Percentiles rank a stretch among this genome's conserved stretches.
Evolutionary conservation across 2,888 invertebrate species (phyloP).

Genomic region (Agrochola macilenta): DNA sequence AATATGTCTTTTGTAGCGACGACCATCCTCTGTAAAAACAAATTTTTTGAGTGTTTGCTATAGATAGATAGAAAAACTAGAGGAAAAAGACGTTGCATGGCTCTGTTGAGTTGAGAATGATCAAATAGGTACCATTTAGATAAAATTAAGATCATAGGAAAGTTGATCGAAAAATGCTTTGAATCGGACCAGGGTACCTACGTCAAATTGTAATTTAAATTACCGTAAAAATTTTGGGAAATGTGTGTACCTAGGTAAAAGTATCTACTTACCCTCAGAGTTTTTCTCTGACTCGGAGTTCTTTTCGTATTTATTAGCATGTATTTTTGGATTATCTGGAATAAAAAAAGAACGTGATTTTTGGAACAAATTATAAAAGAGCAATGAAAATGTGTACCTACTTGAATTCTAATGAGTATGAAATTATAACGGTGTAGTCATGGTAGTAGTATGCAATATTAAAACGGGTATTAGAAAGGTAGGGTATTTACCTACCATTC

Average conservation of each 20-base stretch:
- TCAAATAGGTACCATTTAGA: not conserved
- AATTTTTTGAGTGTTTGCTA: not conserved
- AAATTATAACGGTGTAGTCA: not conserved
- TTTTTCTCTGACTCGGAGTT: slow-evolving; percentile 55
- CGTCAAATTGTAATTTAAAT: not conserved
- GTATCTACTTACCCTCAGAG: slow-evolving; percentile 37
- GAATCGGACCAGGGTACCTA: not conserved
- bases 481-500: too few relatives aligned
- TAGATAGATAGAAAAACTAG: not conserved
- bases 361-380: not conserved
- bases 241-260: not conserved
- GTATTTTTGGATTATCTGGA: slow-evolving; percentile 65
- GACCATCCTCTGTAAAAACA: slow-evolving; percentile 38
- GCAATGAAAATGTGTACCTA: not conserved
- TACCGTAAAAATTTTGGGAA: not conserved
- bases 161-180: not conserved
- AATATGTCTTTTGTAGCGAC: slow-evolving; percentile 49
- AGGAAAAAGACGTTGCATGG: not conserved
- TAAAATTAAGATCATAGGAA: too few relatives aligned
- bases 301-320: slow-evolving; percentile 59
- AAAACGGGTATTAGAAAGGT: not conserved
- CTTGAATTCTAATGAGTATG: not conserved
- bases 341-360: slow-evolving; percentile 15
- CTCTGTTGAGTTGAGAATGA: not conserved
- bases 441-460: not conserved